Evolutionary conservation across 2,113 vertebrate genomes (phyloP).

Genomic region (Oceanites oceanicus): DNA sequence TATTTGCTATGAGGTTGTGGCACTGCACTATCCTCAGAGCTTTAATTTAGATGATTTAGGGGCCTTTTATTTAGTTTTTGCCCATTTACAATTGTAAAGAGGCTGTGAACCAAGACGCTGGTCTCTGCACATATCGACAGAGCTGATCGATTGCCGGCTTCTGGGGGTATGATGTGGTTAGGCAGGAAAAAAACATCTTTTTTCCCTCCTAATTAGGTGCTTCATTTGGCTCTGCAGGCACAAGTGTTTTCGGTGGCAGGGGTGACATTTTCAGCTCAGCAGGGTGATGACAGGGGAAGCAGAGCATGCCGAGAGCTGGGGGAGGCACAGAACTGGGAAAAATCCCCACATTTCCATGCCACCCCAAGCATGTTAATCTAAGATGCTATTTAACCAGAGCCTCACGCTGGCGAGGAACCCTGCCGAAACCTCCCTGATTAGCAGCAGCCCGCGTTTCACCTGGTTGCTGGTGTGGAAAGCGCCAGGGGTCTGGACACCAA

Average conservation of each 20-base stretch:
- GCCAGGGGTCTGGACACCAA: neutral
- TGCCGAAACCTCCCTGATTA: neutral
- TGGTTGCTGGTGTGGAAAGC: neutral
- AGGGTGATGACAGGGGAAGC: neutral
- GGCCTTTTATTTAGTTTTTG: slow-evolving; percentile 34
- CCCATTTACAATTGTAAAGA: slow-evolving; percentile 22
- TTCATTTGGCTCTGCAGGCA: neutral
- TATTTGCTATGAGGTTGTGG: neutral
- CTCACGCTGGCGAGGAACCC: rapidly evolving
- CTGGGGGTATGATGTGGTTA: neutral
- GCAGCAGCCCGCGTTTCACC: neutral
- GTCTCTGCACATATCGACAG: neutral
- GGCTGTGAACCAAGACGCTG: slow-evolving; percentile 7
- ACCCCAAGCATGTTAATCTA: neutral
- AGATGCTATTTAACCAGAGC: neutral
- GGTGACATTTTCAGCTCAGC: neutral
- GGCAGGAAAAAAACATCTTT: neutral
- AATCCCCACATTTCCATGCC: neutral
- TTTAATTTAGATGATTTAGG: slow-evolving; percentile 62
- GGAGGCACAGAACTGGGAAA: neutral
- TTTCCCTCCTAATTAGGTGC: slow-evolving; percentile 23
- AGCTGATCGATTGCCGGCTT: neutral
- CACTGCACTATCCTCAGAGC: neutral
- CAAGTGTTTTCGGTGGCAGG: neutral
- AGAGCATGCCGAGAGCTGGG: neutral